phyloP scores from a whole-genome alignment of 2,888 invertebrate species.

The Ornithoptera alexandrae region DNA sequence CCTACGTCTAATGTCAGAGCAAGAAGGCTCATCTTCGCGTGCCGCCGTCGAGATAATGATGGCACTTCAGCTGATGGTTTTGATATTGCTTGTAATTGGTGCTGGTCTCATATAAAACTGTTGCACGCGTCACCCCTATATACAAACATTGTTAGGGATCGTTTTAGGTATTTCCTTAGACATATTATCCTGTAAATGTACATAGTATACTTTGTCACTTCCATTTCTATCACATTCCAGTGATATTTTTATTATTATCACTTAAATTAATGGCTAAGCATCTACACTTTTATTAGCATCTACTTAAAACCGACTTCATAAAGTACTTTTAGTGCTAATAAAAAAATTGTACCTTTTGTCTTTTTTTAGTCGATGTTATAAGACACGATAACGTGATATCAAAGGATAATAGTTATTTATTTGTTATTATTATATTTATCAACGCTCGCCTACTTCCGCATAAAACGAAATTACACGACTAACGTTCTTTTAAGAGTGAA shows the following conservation, averaged over 20 bases:
- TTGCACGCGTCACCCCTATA: slow-evolving; percentile 73
- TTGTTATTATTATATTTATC: background rate
- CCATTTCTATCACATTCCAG: background rate
- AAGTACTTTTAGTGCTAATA: too few relatives aligned
- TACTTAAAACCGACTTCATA: background rate
- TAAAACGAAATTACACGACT: background rate
- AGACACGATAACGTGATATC: background rate
- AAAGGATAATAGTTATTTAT: background rate
- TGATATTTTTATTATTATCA: background rate
- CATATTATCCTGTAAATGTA: slow-evolving; percentile 4
- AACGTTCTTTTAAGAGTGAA: background rate
- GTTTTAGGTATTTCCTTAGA: slow-evolving; percentile 28
- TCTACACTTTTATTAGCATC: background rate
- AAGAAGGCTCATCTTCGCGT: slow-evolving; percentile 57
- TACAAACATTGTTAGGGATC: slow-evolving; percentile 39
- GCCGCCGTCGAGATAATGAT: slow-evolving; percentile 70
- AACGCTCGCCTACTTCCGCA: background rate
- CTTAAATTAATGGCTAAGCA: background rate
- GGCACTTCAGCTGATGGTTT: slow-evolving; percentile 75
- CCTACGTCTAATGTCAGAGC: slow-evolving; percentile 56
- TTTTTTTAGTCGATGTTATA: background rate
- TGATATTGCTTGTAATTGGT: slow-evolving; percentile 77
- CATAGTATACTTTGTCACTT: background rate
- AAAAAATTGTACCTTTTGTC: too few relatives aligned
- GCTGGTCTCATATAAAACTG: slow-evolving; percentile 74